A percentile compares a stretch with the other conserved stretches of the same genome.
Conservation (phyloP, 2,888 invertebrate species). For the Pachydiplax longipennis region DNA sequence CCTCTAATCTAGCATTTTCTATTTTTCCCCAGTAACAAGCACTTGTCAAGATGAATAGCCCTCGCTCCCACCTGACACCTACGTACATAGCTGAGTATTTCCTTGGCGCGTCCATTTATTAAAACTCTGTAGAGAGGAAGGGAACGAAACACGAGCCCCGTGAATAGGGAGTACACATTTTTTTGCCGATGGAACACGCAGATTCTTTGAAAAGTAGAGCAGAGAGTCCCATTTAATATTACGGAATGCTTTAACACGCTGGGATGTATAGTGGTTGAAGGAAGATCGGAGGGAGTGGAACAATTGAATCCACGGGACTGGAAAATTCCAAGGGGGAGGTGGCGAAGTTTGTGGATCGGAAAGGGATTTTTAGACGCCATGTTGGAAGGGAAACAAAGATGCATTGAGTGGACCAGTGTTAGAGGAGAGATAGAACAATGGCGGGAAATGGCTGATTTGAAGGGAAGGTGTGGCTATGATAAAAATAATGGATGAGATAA, state of each 20-base stretch:
- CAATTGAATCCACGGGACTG: slow-evolving; percentile 22
- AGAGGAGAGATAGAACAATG: neutral
- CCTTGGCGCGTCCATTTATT: neutral
- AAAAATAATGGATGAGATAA: neutral
- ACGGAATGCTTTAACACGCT: neutral
- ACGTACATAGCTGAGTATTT: neutral
- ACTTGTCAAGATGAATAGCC: neutral
- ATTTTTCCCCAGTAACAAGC: neutral
- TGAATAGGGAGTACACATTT: neutral
- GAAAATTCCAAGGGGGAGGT: slow-evolving; percentile 12
- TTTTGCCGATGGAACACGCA: neutral
- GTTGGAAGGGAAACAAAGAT: slow-evolving; percentile 25
- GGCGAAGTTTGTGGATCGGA: neutral
- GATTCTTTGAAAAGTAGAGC: neutral
- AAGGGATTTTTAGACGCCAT: neutral
- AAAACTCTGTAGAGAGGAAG: neutral
- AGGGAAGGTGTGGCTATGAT: neutral
- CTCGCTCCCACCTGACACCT: neutral
- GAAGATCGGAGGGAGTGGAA: slow-evolving; percentile 9
- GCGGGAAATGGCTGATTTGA: neutral
- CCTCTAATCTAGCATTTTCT: neutral
- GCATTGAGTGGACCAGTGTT: neutral
- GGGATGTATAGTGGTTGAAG: neutral
- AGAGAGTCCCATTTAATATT: neutral
- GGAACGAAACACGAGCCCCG: neutral